Evolutionary conservation across 2,888 invertebrate genomes (phyloP).

Genomic region (Leistus spinibarbis): DNA sequence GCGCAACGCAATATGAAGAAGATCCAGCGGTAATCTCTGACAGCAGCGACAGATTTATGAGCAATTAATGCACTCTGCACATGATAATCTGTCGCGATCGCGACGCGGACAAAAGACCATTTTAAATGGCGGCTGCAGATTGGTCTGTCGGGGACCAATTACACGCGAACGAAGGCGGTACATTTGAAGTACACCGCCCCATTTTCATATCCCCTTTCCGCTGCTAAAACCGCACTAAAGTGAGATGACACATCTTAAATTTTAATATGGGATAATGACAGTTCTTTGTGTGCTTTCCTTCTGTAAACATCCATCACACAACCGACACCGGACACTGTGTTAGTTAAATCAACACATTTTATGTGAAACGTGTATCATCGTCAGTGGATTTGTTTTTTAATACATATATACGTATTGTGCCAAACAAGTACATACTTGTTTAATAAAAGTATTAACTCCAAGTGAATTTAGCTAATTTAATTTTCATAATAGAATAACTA

Average conservation of each 20-base stretch:
- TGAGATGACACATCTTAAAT: constrained; percentile 34
- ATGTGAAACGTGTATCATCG: no score
- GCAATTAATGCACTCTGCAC: not conserved
- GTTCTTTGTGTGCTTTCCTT: constrained; percentile 30
- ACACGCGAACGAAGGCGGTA: not conserved
- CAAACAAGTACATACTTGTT: no score
- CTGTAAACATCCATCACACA: not conserved
- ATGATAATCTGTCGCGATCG: not conserved
- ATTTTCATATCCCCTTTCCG: not conserved
- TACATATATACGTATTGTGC: no score
- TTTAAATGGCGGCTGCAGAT: not conserved
- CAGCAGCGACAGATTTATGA: not conserved
- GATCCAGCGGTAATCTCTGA: not conserved
- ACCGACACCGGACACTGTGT: no score
- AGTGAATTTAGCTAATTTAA: no score
- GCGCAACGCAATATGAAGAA: not conserved
- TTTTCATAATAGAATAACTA: no score
- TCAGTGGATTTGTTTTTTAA: not conserved
- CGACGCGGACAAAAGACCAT: not conserved
- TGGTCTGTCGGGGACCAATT: constrained; percentile 18
- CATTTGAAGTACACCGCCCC: not conserved
- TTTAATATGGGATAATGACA: constrained; percentile 35
- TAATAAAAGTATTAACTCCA: no score
- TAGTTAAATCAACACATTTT: no score
- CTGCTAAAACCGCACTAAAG: not conserved